These are phyloP conservation scores for Brachypalpus laphriformis DNA, from an alignment of 2,888 invertebrate genomes.

Conservation along the genomic window DNA sequence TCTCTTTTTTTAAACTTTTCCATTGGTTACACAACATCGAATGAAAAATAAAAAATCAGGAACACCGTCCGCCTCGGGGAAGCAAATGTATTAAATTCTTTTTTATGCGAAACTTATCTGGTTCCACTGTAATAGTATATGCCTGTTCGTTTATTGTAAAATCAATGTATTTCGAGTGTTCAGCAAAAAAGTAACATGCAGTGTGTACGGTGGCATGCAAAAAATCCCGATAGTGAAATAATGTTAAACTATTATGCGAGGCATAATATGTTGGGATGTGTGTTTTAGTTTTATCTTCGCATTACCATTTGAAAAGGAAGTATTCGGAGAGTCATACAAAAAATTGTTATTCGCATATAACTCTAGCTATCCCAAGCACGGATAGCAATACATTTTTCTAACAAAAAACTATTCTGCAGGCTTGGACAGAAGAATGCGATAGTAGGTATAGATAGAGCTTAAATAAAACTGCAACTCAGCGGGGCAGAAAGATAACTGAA, in stretches of 20 bases:
- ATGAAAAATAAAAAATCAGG: background rate
- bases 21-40: background rate
- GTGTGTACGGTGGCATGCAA: background rate
- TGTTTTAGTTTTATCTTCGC: background rate
- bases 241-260: background rate
- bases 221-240: background rate
- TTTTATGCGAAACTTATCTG: background rate
- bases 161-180: conserved; percentile 3
- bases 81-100: background rate
- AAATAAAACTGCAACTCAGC: no score
- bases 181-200: background rate
- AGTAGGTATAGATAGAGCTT: no score
- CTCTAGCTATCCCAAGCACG: no score
- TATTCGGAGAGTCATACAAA: background rate
- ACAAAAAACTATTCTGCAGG: background rate
- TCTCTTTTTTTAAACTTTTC: background rate
- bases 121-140: background rate
- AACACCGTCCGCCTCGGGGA: background rate
- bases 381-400: no score
- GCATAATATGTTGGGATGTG: background rate
- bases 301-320: background rate
- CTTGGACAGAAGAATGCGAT: background rate
- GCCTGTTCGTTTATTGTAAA: background rate
- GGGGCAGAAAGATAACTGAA: no score
- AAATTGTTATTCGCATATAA: background rate